Evolutionary conservation across 2,113 vertebrate genomes (phyloP).

Genomic region (Sprattus sprattus): DNA sequence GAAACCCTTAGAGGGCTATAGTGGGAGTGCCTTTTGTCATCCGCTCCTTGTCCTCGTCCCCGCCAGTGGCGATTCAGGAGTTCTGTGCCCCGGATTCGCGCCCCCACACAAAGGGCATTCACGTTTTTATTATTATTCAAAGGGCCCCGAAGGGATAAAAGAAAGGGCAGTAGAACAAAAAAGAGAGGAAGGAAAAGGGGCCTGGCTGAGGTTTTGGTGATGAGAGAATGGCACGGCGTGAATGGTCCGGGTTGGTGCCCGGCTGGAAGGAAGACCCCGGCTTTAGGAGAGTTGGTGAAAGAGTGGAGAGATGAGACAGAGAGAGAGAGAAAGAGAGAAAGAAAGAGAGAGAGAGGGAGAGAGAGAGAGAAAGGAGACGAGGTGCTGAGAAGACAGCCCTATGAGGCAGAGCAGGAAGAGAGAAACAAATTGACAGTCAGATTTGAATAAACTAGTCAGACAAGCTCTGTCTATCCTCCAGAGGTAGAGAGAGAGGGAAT

Average conservation of each 20-base stretch:
- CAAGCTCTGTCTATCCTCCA: conserved; percentile 9
- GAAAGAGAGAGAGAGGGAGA: not conserved
- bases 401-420: conserved; percentile 7
- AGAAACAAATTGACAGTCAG: conserved; percentile 3
- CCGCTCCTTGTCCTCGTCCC: conserved; percentile 58
- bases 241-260: conserved; percentile 37
- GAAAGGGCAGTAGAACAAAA: conserved; percentile 31
- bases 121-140: conserved; percentile 67
- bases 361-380: conserved; percentile 24
- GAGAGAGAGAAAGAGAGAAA: conserved; percentile 2
- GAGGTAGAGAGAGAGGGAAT: not conserved
- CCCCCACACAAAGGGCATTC: conserved; percentile 66
- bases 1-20: conserved; percentile 27
- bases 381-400: conserved; percentile 30
- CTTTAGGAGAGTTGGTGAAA: not conserved
- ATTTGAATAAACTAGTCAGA: conserved; percentile 24
- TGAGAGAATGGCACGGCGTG: conserved; percentile 46
- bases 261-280: conserved; percentile 29
- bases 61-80: conserved; percentile 57
- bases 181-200: conserved; percentile 41
- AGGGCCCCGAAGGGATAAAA: conserved; percentile 55
- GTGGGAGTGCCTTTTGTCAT: conserved; percentile 59
- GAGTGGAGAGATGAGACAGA: not conserved
- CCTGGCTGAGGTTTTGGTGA: conserved; percentile 56
- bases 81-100: conserved; percentile 58